Conservation (phyloP, 30 jellyfish, hydroid and myxozoan species). For the Haliclystus octoradiatus region DNA sequence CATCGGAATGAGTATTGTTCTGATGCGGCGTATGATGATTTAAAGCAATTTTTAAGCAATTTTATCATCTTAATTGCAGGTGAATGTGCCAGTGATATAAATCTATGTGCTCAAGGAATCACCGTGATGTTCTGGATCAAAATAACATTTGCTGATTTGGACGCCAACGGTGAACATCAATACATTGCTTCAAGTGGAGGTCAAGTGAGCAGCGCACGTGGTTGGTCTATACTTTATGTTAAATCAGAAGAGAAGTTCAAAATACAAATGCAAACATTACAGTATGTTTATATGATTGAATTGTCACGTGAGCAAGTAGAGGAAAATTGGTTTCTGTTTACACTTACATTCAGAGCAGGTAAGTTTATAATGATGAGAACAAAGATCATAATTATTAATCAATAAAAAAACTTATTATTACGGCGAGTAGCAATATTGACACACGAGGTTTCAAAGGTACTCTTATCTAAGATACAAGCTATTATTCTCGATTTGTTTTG, state of each 20-base stretch:
- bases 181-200: slow-evolving; percentile 95
- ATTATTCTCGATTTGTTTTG: too few relatives aligned
- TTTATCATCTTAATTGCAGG: slow-evolving; percentile 39
- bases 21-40: background rate
- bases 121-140: slow-evolving; percentile 75
- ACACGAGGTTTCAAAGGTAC: too few relatives aligned
- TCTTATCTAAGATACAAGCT: too few relatives aligned
- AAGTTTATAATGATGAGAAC: too few relatives aligned
- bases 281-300: slow-evolving; percentile 71
- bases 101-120: slow-evolving; percentile 43
- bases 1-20: background rate
- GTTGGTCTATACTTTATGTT: slow-evolving; percentile 76
- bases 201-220: slow-evolving; percentile 84
- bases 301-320: slow-evolving; percentile 42
- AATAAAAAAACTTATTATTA: too few relatives aligned
- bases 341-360: slow-evolving; percentile 73
- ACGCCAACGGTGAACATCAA: slow-evolving; percentile 48
- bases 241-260: slow-evolving; percentile 77
- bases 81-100: slow-evolving; percentile 73
- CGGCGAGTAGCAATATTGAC: too few relatives aligned
- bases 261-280: slow-evolving; percentile 62
- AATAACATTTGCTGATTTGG: slow-evolving; percentile 42
- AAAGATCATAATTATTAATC: too few relatives aligned
- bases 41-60: background rate
- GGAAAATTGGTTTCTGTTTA: slow-evolving; percentile 73